Evolutionary conservation across 1,140 invertebrate genomes (phyloP).

Genomic region (Drosophila bocqueti): DNA sequence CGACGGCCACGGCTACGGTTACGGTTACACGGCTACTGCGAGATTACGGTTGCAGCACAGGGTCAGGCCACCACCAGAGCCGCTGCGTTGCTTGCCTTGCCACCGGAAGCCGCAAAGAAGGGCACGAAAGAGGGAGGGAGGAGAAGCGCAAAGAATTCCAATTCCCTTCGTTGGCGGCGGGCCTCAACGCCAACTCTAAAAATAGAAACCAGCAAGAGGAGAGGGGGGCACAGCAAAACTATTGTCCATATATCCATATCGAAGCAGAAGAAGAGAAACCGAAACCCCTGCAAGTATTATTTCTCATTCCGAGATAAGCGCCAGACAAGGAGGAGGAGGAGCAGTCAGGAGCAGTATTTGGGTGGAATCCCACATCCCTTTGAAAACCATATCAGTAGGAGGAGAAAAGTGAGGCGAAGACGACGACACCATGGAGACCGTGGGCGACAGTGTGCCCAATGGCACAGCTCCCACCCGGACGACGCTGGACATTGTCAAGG

Average conservation of each 20-base stretch:
- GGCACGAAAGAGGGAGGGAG: too few relatives aligned
- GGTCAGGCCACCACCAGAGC: slow-evolving; percentile 26
- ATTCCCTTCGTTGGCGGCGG: slow-evolving; percentile 17
- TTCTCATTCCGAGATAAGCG: slow-evolving; percentile 35
- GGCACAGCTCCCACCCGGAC: slow-evolving; percentile 11
- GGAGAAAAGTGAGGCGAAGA: background rate
- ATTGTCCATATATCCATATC: slow-evolving; percentile 31
- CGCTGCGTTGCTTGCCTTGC: background rate
- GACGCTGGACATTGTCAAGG: slow-evolving; percentile 61
- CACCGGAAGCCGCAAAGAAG: background rate
- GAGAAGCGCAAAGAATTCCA: slow-evolving; percentile 8
- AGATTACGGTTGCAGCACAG: slow-evolving; percentile 16
- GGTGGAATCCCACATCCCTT: background rate
- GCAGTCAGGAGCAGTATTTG: background rate
- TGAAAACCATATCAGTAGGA: background rate
- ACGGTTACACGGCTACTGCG: slow-evolving; percentile 31
- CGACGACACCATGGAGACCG: slow-evolving; percentile 41
- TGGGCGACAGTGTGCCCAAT: slow-evolving; percentile 25
- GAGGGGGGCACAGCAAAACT: background rate
- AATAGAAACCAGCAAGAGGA: slow-evolving; percentile 49
- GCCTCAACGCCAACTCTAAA: slow-evolving; percentile 59
- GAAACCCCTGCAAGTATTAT: slow-evolving; percentile 38
- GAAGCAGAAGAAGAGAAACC: slow-evolving; percentile 2
- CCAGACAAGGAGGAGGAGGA: slow-evolving; percentile 1
- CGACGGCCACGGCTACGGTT: slow-evolving; percentile 24